A percentile compares a stretch with the other conserved stretches of the same genome.
Evolutionary conservation across 2,797 vertebrate genomes (phyloP).

Genomic region (Eleutherodactylus coqui): DNA sequence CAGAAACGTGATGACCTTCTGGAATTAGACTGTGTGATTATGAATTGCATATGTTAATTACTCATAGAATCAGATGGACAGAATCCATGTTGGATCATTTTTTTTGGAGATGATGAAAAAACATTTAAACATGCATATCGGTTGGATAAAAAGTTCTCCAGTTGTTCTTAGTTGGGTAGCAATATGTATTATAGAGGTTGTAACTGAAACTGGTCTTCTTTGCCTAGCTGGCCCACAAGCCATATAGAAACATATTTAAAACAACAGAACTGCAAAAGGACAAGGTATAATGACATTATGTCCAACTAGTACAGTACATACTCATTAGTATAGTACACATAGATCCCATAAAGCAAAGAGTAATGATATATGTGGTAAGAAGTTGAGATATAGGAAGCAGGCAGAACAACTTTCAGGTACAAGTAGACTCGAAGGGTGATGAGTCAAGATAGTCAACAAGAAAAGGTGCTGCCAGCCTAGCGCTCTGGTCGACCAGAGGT

Average conservation of each 20-base stretch:
- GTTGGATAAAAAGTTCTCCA: background rate
- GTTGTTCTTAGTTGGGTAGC: background rate
- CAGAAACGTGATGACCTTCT: background rate
- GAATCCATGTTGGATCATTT: background rate
- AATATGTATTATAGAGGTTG: background rate
- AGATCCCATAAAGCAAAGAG: too few species aligned
- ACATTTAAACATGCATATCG: too few species aligned
- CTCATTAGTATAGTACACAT: too few species aligned
- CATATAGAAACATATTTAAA: background rate
- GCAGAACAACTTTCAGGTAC: too few species aligned
- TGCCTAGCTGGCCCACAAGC: background rate
- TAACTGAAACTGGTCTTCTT: background rate
- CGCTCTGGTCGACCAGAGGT: too few species aligned
- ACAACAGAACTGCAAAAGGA: background rate
- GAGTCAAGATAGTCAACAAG: too few species aligned
- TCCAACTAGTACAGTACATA: too few species aligned
- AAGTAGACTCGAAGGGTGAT: too few species aligned
- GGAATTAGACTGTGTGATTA: background rate
- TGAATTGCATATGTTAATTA: background rate
- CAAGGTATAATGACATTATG: too few species aligned
- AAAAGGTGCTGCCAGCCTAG: too few species aligned
- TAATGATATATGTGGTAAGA: too few species aligned
- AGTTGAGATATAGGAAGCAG: too few species aligned
- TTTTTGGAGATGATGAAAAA: background rate
- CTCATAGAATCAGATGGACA: background rate